Evolutionary conservation across 2,797 vertebrate genomes (phyloP).

Genomic region (Pipistrellus nathusii): DNA sequence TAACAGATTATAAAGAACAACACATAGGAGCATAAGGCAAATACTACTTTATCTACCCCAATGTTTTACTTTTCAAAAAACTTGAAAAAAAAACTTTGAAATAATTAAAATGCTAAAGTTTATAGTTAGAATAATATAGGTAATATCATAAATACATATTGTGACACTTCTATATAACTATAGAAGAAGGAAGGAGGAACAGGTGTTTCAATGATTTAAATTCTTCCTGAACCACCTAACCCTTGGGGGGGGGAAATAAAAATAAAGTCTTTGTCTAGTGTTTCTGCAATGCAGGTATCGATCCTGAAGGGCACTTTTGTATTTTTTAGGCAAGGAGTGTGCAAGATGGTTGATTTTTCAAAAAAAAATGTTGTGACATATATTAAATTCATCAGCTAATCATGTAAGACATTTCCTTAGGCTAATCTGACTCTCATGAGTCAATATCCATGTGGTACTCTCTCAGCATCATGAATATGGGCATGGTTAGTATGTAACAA

Average conservation of each 20-base stretch:
- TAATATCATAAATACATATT: background rate
- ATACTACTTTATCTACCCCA: background rate
- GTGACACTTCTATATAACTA: background rate
- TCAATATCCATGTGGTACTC: too few species aligned
- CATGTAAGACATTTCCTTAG: background rate
- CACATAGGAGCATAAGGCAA: background rate
- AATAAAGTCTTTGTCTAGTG: background rate
- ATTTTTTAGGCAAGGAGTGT: background rate
- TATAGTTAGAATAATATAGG: background rate
- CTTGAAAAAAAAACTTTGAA: slow-evolving; percentile 17
- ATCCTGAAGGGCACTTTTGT: background rate
- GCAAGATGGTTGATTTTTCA: background rate
- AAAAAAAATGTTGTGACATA: background rate
- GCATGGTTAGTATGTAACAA: background rate
- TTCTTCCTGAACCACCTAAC: background rate
- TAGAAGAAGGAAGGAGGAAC: background rate
- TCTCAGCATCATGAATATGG: background rate
- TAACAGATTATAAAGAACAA: slow-evolving; percentile 56
- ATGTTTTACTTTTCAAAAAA: slow-evolving; percentile 26
- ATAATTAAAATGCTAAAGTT: background rate
- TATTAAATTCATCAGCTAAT: background rate
- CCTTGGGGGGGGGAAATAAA: background rate
- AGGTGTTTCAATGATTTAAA: background rate
- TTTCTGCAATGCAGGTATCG: background rate
- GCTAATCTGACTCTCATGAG: background rate